phyloP scores from a whole-genome alignment of 2,113 vertebrate species.

The Cichladusa arquata region DNA sequence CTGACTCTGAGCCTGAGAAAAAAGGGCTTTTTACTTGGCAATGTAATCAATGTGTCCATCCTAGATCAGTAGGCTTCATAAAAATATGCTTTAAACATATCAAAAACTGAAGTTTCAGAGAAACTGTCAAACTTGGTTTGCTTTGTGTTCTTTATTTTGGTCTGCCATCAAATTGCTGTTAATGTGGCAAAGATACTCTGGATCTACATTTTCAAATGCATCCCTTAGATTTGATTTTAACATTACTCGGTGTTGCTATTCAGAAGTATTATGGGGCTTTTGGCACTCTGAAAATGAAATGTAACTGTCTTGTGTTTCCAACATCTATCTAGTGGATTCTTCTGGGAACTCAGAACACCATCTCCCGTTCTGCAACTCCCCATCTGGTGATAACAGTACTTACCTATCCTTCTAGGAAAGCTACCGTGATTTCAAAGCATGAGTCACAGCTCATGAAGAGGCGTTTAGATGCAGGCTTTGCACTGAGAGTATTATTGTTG shows the following conservation, averaged over 20 bases:
- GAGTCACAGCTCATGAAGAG: background rate
- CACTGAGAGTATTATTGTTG: background rate
- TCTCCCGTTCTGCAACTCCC: background rate
- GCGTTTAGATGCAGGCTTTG: background rate
- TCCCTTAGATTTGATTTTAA: background rate
- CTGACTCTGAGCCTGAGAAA: background rate
- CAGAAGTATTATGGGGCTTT: background rate
- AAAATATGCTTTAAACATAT: background rate
- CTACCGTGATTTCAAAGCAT: background rate
- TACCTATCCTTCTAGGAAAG: background rate
- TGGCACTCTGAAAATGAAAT: background rate
- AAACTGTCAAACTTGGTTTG: background rate
- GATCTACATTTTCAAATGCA: background rate
- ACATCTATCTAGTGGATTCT: background rate
- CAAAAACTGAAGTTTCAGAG: background rate
- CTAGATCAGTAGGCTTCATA: background rate
- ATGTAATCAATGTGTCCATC: background rate
- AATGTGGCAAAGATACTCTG: background rate
- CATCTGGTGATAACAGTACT: background rate
- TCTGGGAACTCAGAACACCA: background rate
- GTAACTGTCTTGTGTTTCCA: background rate
- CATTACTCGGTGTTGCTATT: fast-evolving
- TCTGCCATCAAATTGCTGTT: background rate
- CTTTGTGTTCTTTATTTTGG: background rate
- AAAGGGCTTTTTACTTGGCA: background rate